Percentiles rank a stretch among this genome's conserved stretches.
Evolutionary conservation across 2,888 invertebrate genomes (phyloP).

Genomic region (Scaptomyza caliginosa): DNA sequence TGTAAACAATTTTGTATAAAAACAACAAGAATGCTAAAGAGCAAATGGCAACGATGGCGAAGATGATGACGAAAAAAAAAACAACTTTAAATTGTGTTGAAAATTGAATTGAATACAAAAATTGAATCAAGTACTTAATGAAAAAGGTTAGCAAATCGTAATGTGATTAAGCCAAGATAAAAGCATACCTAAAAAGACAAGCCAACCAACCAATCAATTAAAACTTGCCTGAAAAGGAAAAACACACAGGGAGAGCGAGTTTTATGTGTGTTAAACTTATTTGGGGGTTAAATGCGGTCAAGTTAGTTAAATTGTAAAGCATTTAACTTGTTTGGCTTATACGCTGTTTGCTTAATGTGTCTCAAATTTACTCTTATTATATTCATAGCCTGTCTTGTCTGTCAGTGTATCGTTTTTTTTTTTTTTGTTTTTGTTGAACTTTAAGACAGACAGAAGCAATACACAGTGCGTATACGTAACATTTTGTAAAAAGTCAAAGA

Average conservation of each 20-base stretch:
- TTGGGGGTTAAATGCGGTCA: background rate
- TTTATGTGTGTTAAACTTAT: background rate
- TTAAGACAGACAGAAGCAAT: background rate
- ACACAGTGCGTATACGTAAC: background rate
- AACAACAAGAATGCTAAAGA: background rate
- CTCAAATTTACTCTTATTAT: background rate
- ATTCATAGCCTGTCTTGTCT: background rate
- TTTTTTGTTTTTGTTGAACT: background rate
- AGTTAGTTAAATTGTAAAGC: background rate
- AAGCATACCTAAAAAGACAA: background rate
- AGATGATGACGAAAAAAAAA: background rate
- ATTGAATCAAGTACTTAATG: slow-evolving; percentile 2
- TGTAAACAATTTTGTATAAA: background rate
- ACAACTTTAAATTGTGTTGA: background rate
- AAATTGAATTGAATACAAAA: background rate
- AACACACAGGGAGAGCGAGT: no score
- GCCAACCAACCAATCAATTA: slow-evolving; percentile 9
- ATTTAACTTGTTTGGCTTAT: background rate
- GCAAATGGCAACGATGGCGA: background rate
- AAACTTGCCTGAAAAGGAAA: background rate
- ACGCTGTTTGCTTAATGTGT: background rate
- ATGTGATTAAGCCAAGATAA: slow-evolving; percentile 27
- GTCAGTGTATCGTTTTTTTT: background rate
- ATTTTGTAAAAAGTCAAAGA: background rate
- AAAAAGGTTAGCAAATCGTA: slow-evolving; percentile 12